Evolutionary conservation across 2,888 invertebrate species (phyloP), one percentile per base, ranked within the genome.

Genomic region (Drosophila ezoana): DNA sequence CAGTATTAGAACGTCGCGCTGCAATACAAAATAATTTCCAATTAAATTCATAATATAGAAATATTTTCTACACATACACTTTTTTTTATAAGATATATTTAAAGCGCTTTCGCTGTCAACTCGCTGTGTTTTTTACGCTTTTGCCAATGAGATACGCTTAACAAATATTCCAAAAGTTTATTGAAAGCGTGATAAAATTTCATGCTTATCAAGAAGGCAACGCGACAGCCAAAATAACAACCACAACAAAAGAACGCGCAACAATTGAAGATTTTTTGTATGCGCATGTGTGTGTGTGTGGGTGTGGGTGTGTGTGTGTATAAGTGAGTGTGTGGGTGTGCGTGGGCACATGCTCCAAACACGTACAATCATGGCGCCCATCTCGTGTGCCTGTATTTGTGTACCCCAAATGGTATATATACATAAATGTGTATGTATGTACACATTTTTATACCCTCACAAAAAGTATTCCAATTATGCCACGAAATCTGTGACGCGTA

Each of bases 1-100:
- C 93, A 98, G 93, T 91, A 95, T 96, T 79, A 98, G 94, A 54
- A 96, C 95, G 92, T 98, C 98, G 91, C 96, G 96, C 98, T 98
- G 96, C 80, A 95, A 94, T 16, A 6, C 1, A 40, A 13, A 54
- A 52, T 47, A 9, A n/a, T 28, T 28, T 28, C 10, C 23, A 13
- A 16, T 13, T 8, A 9, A 54, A 35, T 9, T 65, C 56, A 33
- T 33, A 43, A 35, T 16, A 23, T 13, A 14, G 14, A 14, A 54
- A 40, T 14, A n/a, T n/a, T n/a, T n/a, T n/a, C n/a, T 28, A 2
- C 2, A 2, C 35, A 58, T 32, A 9, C 40, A 44, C 14, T 20
- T 40, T 35, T 51, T 33, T 45, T 28, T 8, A 1, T 53, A 41
- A 54, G 37, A 33, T 37, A 35, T 35, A 11, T 35, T 68, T 49